These are phyloP conservation scores for Pocillopora grandis DNA, from an alignment of 92 coral and sea anemone species.

Conservation along the genomic window DNA sequence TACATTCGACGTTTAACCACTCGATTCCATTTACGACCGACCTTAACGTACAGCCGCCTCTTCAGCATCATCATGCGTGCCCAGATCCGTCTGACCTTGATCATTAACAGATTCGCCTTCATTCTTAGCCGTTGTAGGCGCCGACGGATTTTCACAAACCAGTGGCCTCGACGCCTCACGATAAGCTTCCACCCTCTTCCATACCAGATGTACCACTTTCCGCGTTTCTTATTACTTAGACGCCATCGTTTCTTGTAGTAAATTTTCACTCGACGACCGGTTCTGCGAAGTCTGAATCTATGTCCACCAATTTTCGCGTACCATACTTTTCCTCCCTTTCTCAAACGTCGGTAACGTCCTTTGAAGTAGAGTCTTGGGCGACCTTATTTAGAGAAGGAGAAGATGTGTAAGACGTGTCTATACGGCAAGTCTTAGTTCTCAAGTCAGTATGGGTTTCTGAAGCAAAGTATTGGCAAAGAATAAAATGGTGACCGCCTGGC, in stretches of 20 bases:
- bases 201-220: conserved; percentile 16
- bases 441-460: no score
- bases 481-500: no score
- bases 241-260: conserved; percentile 28
- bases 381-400: background rate
- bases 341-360: conserved; percentile 24
- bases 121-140: conserved; percentile 12
- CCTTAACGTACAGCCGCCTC: conserved; percentile 22
- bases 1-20: background rate
- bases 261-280: conserved; percentile 31
- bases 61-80: conserved; percentile 14
- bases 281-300: conserved; percentile 5
- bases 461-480: no score
- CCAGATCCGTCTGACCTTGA: conserved; percentile 13
- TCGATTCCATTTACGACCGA: conserved; percentile 10
- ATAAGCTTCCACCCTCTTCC: conserved; percentile 23
- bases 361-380: conserved; percentile 15
- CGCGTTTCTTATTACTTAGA: conserved; percentile 15
- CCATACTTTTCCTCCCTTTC: conserved; percentile 12
- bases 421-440: no score
- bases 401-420: background rate
- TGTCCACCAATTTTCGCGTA: background rate
- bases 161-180: conserved; percentile 20
- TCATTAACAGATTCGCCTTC: conserved; percentile 30
- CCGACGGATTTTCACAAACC: conserved; percentile 11